Percentiles rank a stretch among this genome's conserved stretches.
phyloP scores from a whole-genome alignment of 2,113 vertebrate genomes.

The Alethe diademata region DNA sequence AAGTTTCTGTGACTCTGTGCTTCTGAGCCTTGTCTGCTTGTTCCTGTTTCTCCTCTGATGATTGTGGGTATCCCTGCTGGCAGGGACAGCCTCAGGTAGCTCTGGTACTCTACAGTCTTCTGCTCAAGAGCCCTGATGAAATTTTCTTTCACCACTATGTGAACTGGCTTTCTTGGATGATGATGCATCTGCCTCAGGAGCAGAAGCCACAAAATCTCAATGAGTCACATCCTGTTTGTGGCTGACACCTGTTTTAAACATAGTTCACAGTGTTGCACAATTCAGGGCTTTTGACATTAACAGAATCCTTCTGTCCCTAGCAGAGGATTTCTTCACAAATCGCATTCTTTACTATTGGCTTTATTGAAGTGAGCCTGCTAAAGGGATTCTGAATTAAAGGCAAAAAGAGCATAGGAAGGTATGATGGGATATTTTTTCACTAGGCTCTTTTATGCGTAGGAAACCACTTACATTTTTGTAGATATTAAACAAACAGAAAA shows the following conservation, averaged over 20 bases:
- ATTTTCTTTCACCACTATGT: not conserved
- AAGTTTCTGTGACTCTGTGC: not conserved
- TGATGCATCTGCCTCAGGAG: not conserved
- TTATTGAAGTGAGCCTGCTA: not conserved
- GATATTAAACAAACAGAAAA: not conserved
- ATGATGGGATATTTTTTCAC: not conserved
- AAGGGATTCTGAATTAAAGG: not conserved
- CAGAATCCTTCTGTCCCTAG: not conserved
- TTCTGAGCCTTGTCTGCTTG: not conserved
- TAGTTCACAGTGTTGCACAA: not conserved
- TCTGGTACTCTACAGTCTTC: not conserved
- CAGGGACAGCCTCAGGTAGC: not conserved
- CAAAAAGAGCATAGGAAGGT: not conserved
- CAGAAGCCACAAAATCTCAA: not conserved
- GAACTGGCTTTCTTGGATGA: not conserved
- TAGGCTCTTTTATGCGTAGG: not conserved
- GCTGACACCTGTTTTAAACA: not conserved
- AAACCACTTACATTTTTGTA: not conserved
- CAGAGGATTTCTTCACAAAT: not conserved
- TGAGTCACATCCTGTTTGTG: not conserved
- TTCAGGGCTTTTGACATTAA: not conserved
- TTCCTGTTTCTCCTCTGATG: not conserved
- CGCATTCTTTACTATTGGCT: not conserved
- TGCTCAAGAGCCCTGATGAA: not conserved
- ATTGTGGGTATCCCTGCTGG: not conserved